A percentile compares a stretch with the other conserved stretches of the same genome.
Conservation (phyloP, 2,888 invertebrate genomes). For the Troides aeacus region DNA sequence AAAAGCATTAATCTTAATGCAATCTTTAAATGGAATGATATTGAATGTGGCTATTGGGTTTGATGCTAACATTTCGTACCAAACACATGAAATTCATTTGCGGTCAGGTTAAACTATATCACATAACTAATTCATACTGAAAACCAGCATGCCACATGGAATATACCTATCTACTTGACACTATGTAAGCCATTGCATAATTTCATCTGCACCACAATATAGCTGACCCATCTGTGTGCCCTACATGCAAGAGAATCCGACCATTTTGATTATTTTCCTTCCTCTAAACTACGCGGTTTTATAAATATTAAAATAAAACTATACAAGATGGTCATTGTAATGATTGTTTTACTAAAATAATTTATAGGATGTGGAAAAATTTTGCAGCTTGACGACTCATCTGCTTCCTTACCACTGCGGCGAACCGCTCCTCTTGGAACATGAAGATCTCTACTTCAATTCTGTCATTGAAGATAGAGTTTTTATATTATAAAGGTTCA, state of each 20-base stretch:
- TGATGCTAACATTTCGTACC: not conserved
- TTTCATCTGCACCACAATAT: constrained; percentile 17
- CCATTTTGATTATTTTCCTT: constrained; percentile 13
- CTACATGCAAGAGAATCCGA: constrained; percentile 15
- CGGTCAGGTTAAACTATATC: not conserved
- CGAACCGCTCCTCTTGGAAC: no score
- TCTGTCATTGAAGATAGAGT: no score
- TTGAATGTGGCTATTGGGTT: not conserved
- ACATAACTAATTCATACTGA: constrained; percentile 4
- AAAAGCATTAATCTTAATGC: no score
- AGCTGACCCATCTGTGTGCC: constrained; percentile 19
- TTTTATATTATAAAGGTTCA: no score
- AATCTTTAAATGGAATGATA: not conserved
- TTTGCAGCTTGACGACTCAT: no score
- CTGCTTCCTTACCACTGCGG: no score
- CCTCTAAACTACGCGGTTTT: constrained; percentile 8
- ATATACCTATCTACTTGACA: constrained; percentile 10
- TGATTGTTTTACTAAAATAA: no score
- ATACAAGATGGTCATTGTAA: not conserved
- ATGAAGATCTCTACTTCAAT: no score
- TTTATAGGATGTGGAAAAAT: no score
- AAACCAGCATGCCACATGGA: constrained; percentile 1
- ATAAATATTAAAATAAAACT: constrained; percentile 15
- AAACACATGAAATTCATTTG: not conserved
- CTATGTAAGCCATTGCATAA: constrained; percentile 16